Conservation (phyloP, 2,888 invertebrate species). For the Craniophora ligustri region DNA sequence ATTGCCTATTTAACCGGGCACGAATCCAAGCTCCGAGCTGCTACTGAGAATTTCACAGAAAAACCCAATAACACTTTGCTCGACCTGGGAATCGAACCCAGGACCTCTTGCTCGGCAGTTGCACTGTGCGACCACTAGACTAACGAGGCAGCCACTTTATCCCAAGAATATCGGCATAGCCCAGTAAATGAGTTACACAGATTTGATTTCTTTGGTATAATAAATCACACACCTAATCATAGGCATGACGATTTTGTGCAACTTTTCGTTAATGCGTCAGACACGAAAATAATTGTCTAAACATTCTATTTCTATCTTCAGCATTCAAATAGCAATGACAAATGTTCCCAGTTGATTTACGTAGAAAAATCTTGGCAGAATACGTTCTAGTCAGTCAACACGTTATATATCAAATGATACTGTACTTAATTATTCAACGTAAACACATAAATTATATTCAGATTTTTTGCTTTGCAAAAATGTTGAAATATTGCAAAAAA, state of each 20-base stretch:
- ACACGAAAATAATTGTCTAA: slow-evolving; percentile 21
- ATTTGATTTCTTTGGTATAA: no score
- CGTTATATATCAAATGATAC: slow-evolving; percentile 11
- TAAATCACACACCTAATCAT: background rate
- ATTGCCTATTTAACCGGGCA: no score
- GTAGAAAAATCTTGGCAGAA: slow-evolving; percentile 42
- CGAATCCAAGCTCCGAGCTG: no score
- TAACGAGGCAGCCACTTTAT: no score
- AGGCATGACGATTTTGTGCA: no score
- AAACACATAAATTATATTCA: slow-evolving; percentile 25
- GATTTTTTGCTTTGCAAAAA: slow-evolving; percentile 11
- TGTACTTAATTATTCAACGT: slow-evolving; percentile 23
- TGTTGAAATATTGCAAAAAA: slow-evolving; percentile 14
- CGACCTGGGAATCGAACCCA: no score
- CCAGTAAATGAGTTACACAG: no score
- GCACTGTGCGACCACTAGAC: no score
- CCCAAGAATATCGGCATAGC: no score
- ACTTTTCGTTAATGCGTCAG: background rate
- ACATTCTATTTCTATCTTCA: slow-evolving; percentile 10
- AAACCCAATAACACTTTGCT: no score
- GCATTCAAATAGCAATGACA: slow-evolving; percentile 37
- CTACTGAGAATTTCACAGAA: no score
- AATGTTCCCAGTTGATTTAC: slow-evolving; percentile 21
- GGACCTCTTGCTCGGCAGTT: no score
- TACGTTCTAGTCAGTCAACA: slow-evolving; percentile 18